Evolutionary conservation across 2,113 vertebrate species (phyloP), one percentile per base, ranked within the genome.

Genomic region (Apaloderma vittatum): DNA sequence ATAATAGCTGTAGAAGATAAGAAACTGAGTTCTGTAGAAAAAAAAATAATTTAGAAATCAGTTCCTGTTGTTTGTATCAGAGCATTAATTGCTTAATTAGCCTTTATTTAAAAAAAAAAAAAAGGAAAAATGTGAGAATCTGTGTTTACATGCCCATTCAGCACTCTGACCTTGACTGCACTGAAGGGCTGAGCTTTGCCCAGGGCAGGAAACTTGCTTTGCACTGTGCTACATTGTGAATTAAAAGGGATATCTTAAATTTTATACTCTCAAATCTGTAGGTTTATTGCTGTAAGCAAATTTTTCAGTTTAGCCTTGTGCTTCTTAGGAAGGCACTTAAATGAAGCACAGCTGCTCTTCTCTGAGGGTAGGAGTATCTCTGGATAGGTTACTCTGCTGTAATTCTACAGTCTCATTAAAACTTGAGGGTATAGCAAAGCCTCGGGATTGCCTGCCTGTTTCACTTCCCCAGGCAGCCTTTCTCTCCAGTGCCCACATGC

Each of bases 401-500:
- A 86, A 46, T 54, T 79, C 57, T 48, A 68, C 45, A 43, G 58
- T n/a, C 72, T 80, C 40, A 43, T 88, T 93, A 83, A 73, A 93
- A 70, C 37, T 2, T 1, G 45, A 88, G 43, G 52, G 91, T 93
- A 87, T 86, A 78, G 86, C 81, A 93, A 91, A 96, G 94, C 91
- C 94, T 67, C 1, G 20, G 88, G 72, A 71, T 84, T 63, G 83
- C 76, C 76, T 61, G 79, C 75, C 48, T 62, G 57, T 51, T 30
- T 79, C 74, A 11, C 46, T 73, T 54, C 59, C 55, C 29, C 7
- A 2, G 17, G 37, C 61, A 74, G 61, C 66, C 63, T 82, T 81
- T 82, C 70, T 12, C 62, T 72, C 49, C 51, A 26, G 63, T 0
- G 2, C 59, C 80, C 79, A 52, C 27, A n/a, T 40, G 49, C 55